Evolutionary conservation across 2,888 invertebrate genomes (phyloP).

Genomic region (Andrena bicolor): DNA sequence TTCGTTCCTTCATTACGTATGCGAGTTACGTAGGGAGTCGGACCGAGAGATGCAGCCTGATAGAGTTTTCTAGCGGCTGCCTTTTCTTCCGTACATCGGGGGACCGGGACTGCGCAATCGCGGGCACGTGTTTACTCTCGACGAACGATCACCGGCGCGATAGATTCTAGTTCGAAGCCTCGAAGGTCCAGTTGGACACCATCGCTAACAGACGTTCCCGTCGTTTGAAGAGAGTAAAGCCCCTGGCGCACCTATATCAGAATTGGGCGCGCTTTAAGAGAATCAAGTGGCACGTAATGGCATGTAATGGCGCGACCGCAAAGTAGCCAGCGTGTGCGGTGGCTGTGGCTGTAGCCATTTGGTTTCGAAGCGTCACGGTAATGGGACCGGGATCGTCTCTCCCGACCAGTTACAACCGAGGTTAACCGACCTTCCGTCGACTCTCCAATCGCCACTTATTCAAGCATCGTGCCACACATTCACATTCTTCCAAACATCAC

Average conservation of each 20-base stretch:
- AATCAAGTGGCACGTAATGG: conserved; percentile 71
- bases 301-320: conserved; percentile 73
- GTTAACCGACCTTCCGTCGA: conserved; percentile 18
- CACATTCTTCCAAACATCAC: neutral
- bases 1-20: conserved; percentile 79
- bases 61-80: conserved; percentile 78
- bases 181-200: too few species aligned
- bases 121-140: conserved; percentile 23
- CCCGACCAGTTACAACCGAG: conserved; percentile 9
- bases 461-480: conserved; percentile 3
- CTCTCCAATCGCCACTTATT: conserved; percentile 7
- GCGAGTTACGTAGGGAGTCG: conserved; percentile 75
- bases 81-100: conserved; percentile 60
- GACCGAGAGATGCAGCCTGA: conserved; percentile 77
- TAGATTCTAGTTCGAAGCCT: neutral
- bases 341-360: conserved; percentile 35
- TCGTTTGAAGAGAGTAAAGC: neutral
- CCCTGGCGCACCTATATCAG: neutral
- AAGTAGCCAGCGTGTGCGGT: conserved; percentile 72
- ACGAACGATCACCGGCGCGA: neutral
- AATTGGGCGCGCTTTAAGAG: conserved; percentile 41
- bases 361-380: conserved; percentile 23
- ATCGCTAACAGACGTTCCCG: too few species aligned
- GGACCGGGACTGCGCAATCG: conserved; percentile 6
- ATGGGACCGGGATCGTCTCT: conserved; percentile 5